Percentiles rank a stretch among this genome's conserved stretches.
phyloP scores from a whole-genome alignment of 2,797 vertebrate species.

The Botia almorhae region DNA sequence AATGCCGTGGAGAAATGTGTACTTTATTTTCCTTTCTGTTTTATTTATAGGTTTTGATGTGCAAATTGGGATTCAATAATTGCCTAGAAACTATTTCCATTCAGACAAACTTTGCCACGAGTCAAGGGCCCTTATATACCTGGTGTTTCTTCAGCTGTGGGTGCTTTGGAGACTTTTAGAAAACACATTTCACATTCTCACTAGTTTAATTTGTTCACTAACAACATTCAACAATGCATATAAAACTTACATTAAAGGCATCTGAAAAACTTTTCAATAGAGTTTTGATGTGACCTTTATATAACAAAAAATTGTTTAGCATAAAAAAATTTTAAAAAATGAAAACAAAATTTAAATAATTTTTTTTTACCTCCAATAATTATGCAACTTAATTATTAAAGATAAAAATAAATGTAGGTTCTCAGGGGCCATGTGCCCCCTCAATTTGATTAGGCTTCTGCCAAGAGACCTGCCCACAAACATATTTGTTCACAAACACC shows the following conservation, averaged over 20 bases:
- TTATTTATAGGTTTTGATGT: not conserved
- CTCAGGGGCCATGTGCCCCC: not conserved
- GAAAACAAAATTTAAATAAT: too few species aligned
- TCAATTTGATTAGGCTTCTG: not conserved
- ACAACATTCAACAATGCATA: too few species aligned
- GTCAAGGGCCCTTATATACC: not conserved
- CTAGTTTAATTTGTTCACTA: too few species aligned
- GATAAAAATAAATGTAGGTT: not conserved
- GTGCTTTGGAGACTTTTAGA: too few species aligned
- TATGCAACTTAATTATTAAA: not conserved
- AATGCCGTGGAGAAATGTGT: not conserved
- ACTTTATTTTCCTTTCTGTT: not conserved
- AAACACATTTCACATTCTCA: too few species aligned
- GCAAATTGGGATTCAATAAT: not conserved
- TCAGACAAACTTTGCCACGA: not conserved
- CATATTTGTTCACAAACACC: conserved; percentile 11
- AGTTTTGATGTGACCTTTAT: too few species aligned
- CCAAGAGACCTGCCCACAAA: not conserved
- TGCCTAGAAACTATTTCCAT: conserved; percentile 12
- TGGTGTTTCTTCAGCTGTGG: not conserved
- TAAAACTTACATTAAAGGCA: too few species aligned
- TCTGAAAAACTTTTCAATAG: too few species aligned
- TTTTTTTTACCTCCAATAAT: not conserved
- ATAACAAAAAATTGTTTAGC: too few species aligned
- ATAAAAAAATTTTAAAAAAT: too few species aligned